A percentile compares a stretch with the other conserved stretches of the same genome.
These are phyloP conservation scores for Zaprionus africanus DNA, from an alignment of 1,140 invertebrate genomes.

Conservation along the genomic window DNA sequence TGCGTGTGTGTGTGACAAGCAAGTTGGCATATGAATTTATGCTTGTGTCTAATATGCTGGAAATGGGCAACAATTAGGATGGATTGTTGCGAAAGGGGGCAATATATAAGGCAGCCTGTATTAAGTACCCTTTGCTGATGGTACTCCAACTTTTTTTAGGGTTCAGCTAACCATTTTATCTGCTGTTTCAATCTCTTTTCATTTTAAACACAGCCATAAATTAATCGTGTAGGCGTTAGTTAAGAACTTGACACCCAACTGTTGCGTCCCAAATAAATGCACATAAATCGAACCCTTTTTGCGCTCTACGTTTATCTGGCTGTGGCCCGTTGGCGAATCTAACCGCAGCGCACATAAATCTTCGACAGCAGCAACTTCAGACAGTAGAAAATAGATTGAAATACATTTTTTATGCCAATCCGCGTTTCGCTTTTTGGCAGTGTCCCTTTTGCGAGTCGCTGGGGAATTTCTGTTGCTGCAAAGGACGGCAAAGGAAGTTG, in stretches of 20 bases:
- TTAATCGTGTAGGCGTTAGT: slow-evolving; percentile 3
- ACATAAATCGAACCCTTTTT: slow-evolving; percentile 63
- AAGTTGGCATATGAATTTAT: slow-evolving; percentile 57
- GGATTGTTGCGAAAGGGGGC: background rate
- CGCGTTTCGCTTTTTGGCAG: slow-evolving; percentile 37
- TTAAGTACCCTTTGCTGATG: background rate
- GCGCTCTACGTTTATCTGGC: background rate
- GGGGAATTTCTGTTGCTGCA: slow-evolving; percentile 36
- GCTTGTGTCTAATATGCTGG: slow-evolving; percentile 36
- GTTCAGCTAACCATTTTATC: background rate
- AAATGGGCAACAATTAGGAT: background rate
- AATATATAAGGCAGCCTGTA: background rate
- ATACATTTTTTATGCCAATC: slow-evolving; percentile 71
- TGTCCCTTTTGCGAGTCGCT: slow-evolving; percentile 32
- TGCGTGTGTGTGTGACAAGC: slow-evolving; percentile 40
- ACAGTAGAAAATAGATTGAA: slow-evolving; percentile 69
- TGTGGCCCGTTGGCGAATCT: slow-evolving; percentile 54
- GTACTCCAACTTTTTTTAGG: background rate
- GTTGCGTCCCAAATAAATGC: slow-evolving; percentile 56
- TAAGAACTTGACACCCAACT: slow-evolving; percentile 42
- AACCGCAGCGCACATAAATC: slow-evolving; percentile 68
- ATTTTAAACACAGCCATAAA: slow-evolving; percentile 9
- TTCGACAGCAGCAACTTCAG: slow-evolving; percentile 50
- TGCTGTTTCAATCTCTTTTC: background rate
- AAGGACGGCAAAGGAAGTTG: slow-evolving; percentile 18